A percentile compares a stretch with the other conserved stretches of the same genome.
Evolutionary conservation across 2,113 vertebrate species (phyloP).

Genomic region (Gavia stellata): DNA sequence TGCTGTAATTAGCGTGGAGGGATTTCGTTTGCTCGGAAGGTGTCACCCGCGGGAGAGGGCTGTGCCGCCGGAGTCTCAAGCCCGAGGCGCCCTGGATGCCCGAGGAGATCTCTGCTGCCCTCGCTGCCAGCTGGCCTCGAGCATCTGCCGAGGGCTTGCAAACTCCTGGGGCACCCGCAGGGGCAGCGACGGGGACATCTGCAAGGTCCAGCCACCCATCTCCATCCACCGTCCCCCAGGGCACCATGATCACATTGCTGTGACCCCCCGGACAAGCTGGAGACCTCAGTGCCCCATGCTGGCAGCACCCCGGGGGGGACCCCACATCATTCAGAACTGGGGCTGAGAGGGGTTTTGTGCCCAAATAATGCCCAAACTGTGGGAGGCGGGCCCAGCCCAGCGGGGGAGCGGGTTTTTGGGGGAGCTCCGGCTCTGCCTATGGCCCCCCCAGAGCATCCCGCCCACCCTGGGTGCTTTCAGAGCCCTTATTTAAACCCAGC

Average conservation of each 20-base stretch:
- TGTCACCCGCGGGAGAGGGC: background rate
- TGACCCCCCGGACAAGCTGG: background rate
- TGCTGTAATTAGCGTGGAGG: background rate
- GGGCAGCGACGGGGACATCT: rapidly evolving
- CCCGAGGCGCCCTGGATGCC: rapidly evolving
- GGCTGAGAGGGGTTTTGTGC: background rate
- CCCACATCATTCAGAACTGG: background rate
- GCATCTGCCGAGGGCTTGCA: background rate
- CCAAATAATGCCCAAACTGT: no score
- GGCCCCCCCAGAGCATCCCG: background rate
- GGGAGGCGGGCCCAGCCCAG: background rate
- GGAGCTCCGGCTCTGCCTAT: background rate
- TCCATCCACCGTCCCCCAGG: rapidly evolving
- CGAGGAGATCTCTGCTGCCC: background rate
- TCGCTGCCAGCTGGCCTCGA: background rate
- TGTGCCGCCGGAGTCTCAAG: background rate
- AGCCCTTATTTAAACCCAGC: background rate
- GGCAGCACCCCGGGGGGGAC: background rate
- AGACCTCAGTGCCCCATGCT: background rate
- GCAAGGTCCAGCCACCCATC: rapidly evolving
- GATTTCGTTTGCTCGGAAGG: background rate
- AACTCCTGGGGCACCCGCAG: background rate
- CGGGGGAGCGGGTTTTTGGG: rapidly evolving
- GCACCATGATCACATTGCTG: rapidly evolving
- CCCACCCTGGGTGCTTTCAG: background rate